Percentiles rank a stretch among this genome's conserved stretches.
phyloP scores from a whole-genome alignment of 30 jellyfish, hydroid and myxozoan species.

The Aurelia aurita complex sp. Pacific region DNA sequence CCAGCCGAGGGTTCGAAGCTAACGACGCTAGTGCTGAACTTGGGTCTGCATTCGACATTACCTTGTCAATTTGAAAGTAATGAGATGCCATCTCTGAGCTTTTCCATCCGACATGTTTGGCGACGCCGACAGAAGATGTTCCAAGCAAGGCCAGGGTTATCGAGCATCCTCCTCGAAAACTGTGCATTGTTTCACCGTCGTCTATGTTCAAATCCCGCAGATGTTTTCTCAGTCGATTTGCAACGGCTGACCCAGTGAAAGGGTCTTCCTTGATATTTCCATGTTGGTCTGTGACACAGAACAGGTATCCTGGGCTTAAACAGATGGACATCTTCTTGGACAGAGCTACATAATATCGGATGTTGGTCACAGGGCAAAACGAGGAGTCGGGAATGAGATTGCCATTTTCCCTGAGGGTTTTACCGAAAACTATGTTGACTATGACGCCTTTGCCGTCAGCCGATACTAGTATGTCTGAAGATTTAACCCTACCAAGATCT shows the following conservation, averaged over 20 bases:
- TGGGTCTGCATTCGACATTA: not conserved
- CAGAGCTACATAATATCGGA: too few species aligned
- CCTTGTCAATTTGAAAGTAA: not conserved
- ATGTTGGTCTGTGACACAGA: not conserved
- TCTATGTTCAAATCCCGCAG: not conserved
- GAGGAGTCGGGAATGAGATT: too few species aligned
- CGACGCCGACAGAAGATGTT: not conserved
- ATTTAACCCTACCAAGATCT: too few species aligned
- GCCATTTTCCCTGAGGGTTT: too few species aligned
- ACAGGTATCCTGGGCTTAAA: not conserved
- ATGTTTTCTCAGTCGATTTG: not conserved
- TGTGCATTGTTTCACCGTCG: not conserved
- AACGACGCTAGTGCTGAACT: not conserved
- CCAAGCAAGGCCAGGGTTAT: not conserved
- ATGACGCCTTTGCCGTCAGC: too few species aligned
- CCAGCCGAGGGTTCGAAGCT: not conserved
- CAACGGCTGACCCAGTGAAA: not conserved
- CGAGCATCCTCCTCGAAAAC: not conserved
- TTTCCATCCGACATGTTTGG: slow-evolving; percentile 1
- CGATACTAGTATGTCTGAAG: too few species aligned
- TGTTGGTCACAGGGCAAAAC: too few species aligned
- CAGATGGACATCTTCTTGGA: too few species aligned
- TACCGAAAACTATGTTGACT: too few species aligned
- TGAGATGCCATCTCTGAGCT: not conserved
- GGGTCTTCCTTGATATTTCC: not conserved